Evolutionary conservation across 2,888 invertebrate genomes (phyloP).

Genomic region (Tenthredo mesomela): DNA sequence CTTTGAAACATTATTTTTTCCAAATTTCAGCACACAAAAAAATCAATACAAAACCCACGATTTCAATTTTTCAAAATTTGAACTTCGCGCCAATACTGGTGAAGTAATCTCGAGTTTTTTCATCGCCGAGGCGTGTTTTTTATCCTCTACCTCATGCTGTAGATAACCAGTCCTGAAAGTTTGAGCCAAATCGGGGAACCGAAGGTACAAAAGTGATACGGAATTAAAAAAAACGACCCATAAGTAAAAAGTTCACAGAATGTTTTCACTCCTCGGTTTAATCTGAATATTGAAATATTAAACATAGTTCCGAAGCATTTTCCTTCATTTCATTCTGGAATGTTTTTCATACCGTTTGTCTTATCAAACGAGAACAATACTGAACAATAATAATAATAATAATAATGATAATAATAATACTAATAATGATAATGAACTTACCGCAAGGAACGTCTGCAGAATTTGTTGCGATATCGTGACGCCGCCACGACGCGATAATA

Average conservation of each 20-base stretch:
- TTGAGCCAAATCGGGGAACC: too few relatives aligned
- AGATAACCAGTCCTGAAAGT: too few relatives aligned
- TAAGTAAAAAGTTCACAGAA: neutral
- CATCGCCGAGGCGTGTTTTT: too few relatives aligned
- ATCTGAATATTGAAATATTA: neutral
- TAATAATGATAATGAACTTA: conserved; percentile 49
- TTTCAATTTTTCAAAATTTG: too few relatives aligned
- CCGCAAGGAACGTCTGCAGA: conserved; percentile 59
- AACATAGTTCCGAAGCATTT: neutral
- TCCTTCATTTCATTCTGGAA: neutral
- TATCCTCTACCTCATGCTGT: too few relatives aligned
- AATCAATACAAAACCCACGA: too few relatives aligned
- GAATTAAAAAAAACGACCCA: too few relatives aligned
- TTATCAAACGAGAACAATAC: neutral
- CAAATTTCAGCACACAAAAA: too few relatives aligned
- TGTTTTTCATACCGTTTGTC: neutral
- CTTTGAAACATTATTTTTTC: too few relatives aligned
- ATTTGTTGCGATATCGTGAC: conserved; percentile 59
- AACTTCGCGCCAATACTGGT: too few relatives aligned
- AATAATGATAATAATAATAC: conserved; percentile 5
- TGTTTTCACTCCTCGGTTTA: neutral
- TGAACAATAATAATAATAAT: neutral
- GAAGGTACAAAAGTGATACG: too few relatives aligned
- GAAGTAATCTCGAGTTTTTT: too few relatives aligned
- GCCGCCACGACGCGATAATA: conserved; percentile 65